These are phyloP conservation scores for Lycophotia porphyrea DNA, from an alignment of 2,888 invertebrate species.

Conservation along the genomic window DNA sequence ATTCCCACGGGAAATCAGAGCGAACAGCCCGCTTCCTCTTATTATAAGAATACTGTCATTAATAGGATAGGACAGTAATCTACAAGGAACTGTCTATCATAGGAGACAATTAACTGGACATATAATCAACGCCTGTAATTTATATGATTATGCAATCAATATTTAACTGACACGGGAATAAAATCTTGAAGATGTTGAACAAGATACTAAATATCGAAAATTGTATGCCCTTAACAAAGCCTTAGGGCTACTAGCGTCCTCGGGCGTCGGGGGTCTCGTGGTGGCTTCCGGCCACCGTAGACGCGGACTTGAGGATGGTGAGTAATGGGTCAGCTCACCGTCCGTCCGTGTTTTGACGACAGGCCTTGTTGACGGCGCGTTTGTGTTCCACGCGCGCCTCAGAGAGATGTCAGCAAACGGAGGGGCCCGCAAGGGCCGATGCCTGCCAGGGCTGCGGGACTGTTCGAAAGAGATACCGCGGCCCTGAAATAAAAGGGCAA, in stretches of 20 bases:
- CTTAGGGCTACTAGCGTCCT: neutral
- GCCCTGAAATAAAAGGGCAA: too few species aligned
- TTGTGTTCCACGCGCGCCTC: too few species aligned
- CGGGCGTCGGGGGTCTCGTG: too few species aligned
- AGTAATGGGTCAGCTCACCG: too few species aligned
- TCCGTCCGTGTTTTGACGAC: too few species aligned
- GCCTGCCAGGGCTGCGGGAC: too few species aligned
- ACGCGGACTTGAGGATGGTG: too few species aligned
- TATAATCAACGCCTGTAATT: constrained; percentile 27
- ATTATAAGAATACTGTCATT: constrained; percentile 42
- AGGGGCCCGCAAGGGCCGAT: too few species aligned
- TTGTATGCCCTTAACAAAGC: neutral
- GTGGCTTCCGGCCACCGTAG: too few species aligned
- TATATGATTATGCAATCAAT: constrained; percentile 21
- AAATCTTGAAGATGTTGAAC: constrained; percentile 8
- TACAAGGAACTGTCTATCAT: constrained; percentile 6
- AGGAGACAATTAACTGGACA: constrained; percentile 12
- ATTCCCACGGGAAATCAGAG: constrained; percentile 64
- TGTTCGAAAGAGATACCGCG: too few species aligned
- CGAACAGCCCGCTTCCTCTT: constrained; percentile 44
- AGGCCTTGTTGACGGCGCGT: too few species aligned
- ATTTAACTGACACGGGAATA: neutral
- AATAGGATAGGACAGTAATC: constrained; percentile 15
- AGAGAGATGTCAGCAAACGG: too few species aligned
- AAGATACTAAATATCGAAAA: constrained; percentile 7